Conservation (phyloP, 2,797 vertebrate genomes). For the Coendou prehensilis region DNA sequence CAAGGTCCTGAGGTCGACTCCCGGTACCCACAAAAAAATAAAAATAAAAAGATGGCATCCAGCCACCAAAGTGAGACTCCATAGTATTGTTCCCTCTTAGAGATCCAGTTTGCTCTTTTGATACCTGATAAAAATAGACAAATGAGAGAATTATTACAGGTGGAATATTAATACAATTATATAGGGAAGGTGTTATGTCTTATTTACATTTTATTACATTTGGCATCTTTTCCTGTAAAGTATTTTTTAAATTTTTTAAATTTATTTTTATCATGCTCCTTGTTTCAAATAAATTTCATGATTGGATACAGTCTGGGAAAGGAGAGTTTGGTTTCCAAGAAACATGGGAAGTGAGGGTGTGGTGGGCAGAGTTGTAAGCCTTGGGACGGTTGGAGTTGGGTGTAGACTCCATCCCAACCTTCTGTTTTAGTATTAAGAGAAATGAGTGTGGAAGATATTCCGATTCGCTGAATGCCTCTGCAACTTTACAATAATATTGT, state of each 20-base stretch:
- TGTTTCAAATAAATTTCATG: constrained; percentile 47
- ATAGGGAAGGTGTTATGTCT: neutral
- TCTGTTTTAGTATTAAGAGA: constrained; percentile 4
- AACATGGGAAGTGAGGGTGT: neutral
- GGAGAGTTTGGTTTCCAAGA: neutral
- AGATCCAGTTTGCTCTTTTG: constrained; percentile 41
- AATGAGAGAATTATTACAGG: constrained; percentile 79
- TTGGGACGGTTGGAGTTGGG: neutral
- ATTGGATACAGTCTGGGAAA: neutral
- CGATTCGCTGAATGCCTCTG: neutral
- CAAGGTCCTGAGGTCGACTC: too few species aligned
- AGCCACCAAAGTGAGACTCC: neutral
- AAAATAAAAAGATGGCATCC: neutral
- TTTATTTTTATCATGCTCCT: neutral
- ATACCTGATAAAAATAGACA: constrained; percentile 64
- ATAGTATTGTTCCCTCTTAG: constrained; percentile 25
- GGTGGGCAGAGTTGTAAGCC: neutral
- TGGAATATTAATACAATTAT: neutral
- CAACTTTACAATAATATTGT: neutral
- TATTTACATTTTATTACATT: neutral
- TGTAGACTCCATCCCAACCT: neutral
- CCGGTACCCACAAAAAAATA: too few species aligned
- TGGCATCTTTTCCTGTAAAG: constrained; percentile 17
- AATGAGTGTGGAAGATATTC: neutral
- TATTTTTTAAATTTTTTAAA: neutral